Evolutionary conservation across 2,113 vertebrate species (phyloP), one percentile per base, ranked within the genome.

Genomic region (Myxocyprinus asiaticus): DNA sequence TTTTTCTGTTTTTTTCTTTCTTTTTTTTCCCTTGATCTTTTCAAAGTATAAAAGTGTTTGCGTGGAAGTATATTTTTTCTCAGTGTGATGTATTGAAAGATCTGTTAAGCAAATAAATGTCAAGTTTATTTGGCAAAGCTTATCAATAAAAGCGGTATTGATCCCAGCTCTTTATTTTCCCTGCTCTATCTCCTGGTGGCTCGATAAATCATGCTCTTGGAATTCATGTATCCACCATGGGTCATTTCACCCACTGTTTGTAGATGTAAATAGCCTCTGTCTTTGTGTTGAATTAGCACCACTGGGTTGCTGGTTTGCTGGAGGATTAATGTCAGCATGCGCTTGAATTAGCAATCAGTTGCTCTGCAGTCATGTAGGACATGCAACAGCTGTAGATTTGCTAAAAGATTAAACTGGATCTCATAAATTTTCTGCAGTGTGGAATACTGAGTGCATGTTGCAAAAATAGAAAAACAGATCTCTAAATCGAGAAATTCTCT

Each of bases 321-420:
- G 76, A 87, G 83, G 87, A 89, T 87, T 90, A 81, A 86, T 89
- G 87, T 91, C 87, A 83, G 87, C 81, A 72, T 85, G 84, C 82
- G 80, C 88, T 86, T 88, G 89, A 92, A 92, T 92, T 90, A 87
- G 77, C 78, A 87, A 89, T 92, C 90, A 91, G 90, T 91, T 83
- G 87, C 87, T 47, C 84, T 76, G 55, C 73, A 61, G 85, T 88
- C 76, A 59, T 88, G 90, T 89, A 55, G 83, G 85, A 85, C 86
- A 81, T 17, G 69, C 72, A 58, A 66, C 80, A 76, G 70, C 71
- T 83, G 86, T 89, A 83, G 51, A 79, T 43, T 78, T 80, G 84
- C 84, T 85, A 85, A 85, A 79, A 84, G 81, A 85, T 81, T 61
- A 82, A 58, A 88, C 76, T 44, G 61, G 67, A 86, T 78, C 81